These are phyloP conservation scores for Ennomos quercinarius DNA, from an alignment of 2,888 invertebrate genomes.

Conservation along the genomic window DNA sequence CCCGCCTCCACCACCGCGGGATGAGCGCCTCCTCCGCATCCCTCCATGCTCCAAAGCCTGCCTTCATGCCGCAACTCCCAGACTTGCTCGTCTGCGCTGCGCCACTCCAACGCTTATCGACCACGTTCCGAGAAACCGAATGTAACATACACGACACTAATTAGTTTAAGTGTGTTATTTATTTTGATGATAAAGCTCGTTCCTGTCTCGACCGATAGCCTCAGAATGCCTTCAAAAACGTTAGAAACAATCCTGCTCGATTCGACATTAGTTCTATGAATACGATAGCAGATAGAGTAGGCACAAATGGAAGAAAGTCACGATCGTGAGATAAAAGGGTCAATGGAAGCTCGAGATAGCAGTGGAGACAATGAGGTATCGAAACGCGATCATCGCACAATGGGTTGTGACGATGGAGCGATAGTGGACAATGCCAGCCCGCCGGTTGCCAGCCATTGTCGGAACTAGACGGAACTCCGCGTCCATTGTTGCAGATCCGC, in stretches of 20 bases:
- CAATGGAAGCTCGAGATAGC: constrained; percentile 24
- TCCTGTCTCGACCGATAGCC: constrained; percentile 22
- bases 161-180: constrained; percentile 67
- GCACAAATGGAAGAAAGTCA: constrained; percentile 30
- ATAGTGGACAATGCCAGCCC: constrained; percentile 41
- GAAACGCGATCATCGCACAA: constrained; percentile 40
- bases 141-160: constrained; percentile 56
- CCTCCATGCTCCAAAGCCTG: constrained; percentile 50
- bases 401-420: constrained; percentile 37
- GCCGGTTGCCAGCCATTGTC: constrained; percentile 15
- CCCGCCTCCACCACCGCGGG: constrained; percentile 28
- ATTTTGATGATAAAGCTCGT: constrained; percentile 46
- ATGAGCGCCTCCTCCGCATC: constrained; percentile 39
- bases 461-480: constrained; percentile 7
- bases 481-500: constrained; percentile 17
- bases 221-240: constrained; percentile 15
- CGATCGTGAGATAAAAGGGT: constrained; percentile 29
- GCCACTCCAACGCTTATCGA: constrained; percentile 51
- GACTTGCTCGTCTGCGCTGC: constrained; percentile 30
- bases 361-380: constrained; percentile 26
- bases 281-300: constrained; percentile 1
- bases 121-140: constrained; percentile 60
- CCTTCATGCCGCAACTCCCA: constrained; percentile 55
- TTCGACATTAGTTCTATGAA: background rate
- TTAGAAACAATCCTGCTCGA: constrained; percentile 9